A percentile compares a stretch with the other conserved stretches of the same genome.
phyloP scores from a whole-genome alignment of 2,797 vertebrate genomes.

The Rhodeus uyekii region DNA sequence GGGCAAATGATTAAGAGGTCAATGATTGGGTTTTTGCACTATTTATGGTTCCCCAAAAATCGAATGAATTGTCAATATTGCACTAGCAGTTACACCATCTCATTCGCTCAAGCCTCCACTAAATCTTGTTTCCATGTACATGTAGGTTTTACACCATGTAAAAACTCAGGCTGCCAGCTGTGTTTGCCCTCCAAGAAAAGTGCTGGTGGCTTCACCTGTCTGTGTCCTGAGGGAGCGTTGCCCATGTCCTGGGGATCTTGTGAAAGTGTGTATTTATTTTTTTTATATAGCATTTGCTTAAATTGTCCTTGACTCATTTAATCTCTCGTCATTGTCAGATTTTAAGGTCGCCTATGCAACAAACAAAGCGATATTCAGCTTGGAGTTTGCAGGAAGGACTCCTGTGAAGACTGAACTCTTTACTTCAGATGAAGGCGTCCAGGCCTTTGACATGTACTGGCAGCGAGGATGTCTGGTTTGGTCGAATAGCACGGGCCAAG shows the following conservation, averaged over 20 bases:
- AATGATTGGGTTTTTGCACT: too few relatives aligned
- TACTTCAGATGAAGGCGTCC: constrained; percentile 68
- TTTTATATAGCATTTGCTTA: not conserved
- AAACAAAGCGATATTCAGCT: constrained; percentile 64
- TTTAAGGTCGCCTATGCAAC: constrained; percentile 77
- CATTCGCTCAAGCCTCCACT: not conserved
- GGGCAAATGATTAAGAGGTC: too few relatives aligned
- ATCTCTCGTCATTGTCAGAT: constrained; percentile 64
- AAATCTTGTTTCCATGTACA: not conserved
- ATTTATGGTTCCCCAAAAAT: too few relatives aligned
- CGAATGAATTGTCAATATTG: too few relatives aligned
- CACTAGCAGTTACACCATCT: not conserved
- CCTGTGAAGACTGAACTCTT: constrained; percentile 66
- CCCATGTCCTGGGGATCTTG: constrained; percentile 79
- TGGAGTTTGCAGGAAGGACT: constrained; percentile 74
- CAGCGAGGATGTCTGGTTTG: constrained; percentile 82
- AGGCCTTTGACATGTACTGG: constrained; percentile 87
- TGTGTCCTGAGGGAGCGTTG: constrained; percentile 79
- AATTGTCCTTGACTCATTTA: not conserved
- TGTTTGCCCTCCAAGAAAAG: constrained; percentile 83
- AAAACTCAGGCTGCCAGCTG: constrained; percentile 74
- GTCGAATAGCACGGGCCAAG: constrained; percentile 75
- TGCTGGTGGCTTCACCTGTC: constrained; percentile 79
- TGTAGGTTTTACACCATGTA: constrained; percentile 73
- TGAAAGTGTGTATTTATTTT: constrained; percentile 80